These are phyloP conservation scores for Caenorhabditis uteleia DNA, from an alignment of 2,888 invertebrate species.

Conservation along the genomic window DNA sequence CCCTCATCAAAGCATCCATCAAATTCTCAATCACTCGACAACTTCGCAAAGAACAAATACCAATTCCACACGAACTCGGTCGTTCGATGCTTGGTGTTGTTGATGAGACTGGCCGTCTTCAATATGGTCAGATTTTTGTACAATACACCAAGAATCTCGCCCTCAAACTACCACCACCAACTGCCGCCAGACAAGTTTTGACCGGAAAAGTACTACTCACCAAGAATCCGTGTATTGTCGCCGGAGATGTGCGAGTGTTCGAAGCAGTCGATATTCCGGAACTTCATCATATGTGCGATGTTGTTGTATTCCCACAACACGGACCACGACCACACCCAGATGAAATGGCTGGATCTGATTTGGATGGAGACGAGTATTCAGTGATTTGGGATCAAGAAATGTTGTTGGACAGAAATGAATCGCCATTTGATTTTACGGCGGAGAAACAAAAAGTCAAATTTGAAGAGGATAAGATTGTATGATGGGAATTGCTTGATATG, in stretches of 20 bases:
- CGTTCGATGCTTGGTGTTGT: slow-evolving; percentile 65
- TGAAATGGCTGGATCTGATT: slow-evolving; percentile 72
- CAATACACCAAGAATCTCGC: slow-evolving; percentile 47
- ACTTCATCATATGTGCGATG: slow-evolving; percentile 68
- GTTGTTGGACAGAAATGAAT: slow-evolving; percentile 67
- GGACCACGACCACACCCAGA: slow-evolving; percentile 71
- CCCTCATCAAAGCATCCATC: slow-evolving; percentile 52
- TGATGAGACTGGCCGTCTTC: slow-evolving; percentile 61
- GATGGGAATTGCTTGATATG: neutral
- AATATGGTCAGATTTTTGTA: slow-evolving; percentile 61
- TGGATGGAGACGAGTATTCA: slow-evolving; percentile 72
- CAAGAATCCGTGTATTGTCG: slow-evolving; percentile 71
- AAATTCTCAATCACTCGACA: slow-evolving; percentile 36
- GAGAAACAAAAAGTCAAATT: slow-evolving; percentile 34
- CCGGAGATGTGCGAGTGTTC: slow-evolving; percentile 70
- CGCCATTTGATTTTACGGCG: slow-evolving; percentile 56
- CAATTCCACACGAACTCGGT: slow-evolving; percentile 43
- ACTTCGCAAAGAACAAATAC: slow-evolving; percentile 48
- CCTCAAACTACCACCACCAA: slow-evolving; percentile 30
- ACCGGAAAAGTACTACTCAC: slow-evolving; percentile 69
- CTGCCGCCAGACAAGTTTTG: slow-evolving; percentile 35
- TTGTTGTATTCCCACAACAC: slow-evolving; percentile 71
- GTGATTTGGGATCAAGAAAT: slow-evolving; percentile 70
- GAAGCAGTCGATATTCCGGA: slow-evolving; percentile 60
- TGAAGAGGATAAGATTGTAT: slow-evolving; percentile 32